phyloP scores from a whole-genome alignment of 2,797 vertebrate genomes.

The Okamejei kenojei region DNA sequence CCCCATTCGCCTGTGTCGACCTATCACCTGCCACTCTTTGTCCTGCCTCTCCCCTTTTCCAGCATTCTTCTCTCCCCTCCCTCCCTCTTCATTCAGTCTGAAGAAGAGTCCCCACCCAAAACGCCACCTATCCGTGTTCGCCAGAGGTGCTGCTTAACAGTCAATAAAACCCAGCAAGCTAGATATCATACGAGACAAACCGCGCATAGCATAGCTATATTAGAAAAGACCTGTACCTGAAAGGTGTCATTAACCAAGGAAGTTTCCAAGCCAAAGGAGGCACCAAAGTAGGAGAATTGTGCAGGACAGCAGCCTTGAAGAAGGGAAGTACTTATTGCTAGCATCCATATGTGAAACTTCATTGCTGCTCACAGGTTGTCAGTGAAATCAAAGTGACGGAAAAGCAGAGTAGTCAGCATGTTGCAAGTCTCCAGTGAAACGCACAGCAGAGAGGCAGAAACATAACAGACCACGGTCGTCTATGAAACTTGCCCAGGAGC shows the following conservation, averaged over 20 bases:
- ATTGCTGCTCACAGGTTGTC: not conserved
- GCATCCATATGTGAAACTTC: not conserved
- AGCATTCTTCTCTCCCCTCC: too few species aligned
- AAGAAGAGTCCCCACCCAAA: too few species aligned
- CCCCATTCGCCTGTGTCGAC: too few species aligned
- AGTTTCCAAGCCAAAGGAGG: not conserved
- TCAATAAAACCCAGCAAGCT: not conserved
- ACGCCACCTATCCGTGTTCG: too few species aligned
- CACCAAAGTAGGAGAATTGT: conserved; percentile 13
- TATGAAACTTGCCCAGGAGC: not conserved
- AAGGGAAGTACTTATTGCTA: conserved; percentile 1
- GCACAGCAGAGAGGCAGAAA: not conserved
- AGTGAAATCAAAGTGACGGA: not conserved
- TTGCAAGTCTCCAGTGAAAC: not conserved
- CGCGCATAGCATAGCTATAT: not conserved
- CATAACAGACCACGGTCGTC: not conserved
- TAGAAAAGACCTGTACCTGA: conserved; percentile 1
- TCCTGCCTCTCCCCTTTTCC: too few species aligned
- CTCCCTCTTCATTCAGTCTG: too few species aligned
- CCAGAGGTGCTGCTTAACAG: not conserved
- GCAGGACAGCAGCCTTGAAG: not conserved
- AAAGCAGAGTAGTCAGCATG: not conserved
- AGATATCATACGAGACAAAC: not conserved
- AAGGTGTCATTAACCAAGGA: not conserved
- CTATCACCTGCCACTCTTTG: too few species aligned